Evolutionary conservation across 2,797 vertebrate species (phyloP).

Genomic region (Anolis apletophallus): DNA sequence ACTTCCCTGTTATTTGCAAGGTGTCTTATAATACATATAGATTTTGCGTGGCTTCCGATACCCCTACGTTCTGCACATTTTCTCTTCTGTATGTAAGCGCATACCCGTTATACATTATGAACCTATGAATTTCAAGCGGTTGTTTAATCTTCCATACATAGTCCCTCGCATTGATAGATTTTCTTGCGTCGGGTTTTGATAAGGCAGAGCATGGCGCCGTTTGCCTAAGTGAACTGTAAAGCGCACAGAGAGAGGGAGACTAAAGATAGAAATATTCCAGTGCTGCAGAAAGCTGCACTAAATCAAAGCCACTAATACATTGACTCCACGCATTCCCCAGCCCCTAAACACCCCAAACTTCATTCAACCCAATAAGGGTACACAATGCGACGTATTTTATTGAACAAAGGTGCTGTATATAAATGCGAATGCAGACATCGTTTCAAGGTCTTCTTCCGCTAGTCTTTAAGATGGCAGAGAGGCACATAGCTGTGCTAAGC

Average conservation of each 20-base stretch:
- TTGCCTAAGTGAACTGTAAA: no score
- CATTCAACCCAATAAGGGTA: constrained; percentile 59
- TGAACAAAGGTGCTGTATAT: constrained; percentile 40
- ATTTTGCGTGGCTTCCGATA: constrained; percentile 12
- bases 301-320: no score
- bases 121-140: background rate
- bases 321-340: constrained; percentile 47
- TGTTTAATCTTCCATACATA: background rate
- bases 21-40: background rate
- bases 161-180: constrained; percentile 62
- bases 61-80: constrained; percentile 22
- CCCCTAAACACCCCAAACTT: constrained; percentile 57
- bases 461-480: constrained; percentile 80
- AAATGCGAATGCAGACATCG: constrained; percentile 49
- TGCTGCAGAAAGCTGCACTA: no score
- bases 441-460: constrained; percentile 55
- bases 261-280: no score
- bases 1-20: constrained; percentile 60
- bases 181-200: constrained; percentile 53
- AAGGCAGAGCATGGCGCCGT: no score
- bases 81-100: background rate
- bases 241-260: no score
- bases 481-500: constrained; percentile 68
- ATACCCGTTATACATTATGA: background rate
- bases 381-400: constrained; percentile 55